Conservation (phyloP, 1,140 invertebrate genomes). For the Drosophila paulistorum region DNA sequence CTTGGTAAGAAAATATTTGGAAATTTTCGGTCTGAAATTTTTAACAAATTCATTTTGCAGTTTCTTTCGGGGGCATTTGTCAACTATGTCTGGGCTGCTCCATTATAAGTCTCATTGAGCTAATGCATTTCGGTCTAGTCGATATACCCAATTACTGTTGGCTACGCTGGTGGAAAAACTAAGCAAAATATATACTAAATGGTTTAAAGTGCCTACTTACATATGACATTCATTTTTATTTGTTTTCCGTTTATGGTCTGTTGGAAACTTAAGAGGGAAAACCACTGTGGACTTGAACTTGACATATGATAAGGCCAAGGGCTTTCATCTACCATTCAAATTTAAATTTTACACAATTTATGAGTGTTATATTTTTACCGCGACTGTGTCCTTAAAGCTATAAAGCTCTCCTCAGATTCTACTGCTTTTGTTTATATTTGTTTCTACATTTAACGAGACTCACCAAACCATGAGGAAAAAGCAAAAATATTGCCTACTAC, state of each 20-base stretch:
- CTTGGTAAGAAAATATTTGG: constrained; percentile 47
- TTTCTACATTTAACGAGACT: too few species aligned
- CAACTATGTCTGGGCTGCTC: constrained; percentile 90
- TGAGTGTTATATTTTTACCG: neutral
- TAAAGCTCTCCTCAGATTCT: neutral
- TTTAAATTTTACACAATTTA: neutral
- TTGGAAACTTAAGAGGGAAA: neutral
- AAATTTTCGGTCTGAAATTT: neutral
- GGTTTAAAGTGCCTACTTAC: neutral
- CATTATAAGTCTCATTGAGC: constrained; percentile 87
- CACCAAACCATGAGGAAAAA: too few species aligned
- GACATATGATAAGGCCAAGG: constrained; percentile 1
- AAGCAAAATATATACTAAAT: neutral
- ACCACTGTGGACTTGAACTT: neutral
- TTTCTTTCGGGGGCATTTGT: constrained; percentile 89
- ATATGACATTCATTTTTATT: neutral
- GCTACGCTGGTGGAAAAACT: constrained; percentile 2
- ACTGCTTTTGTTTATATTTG: neutral
- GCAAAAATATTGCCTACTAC: too few species aligned
- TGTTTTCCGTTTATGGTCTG: constrained; percentile 8
- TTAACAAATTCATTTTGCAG: constrained; percentile 76
- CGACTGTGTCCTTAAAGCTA: neutral
- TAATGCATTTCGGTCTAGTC: constrained; percentile 88
- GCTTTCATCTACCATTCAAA: neutral
- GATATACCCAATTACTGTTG: constrained; percentile 58